Conservation (phyloP, 2,113 vertebrate species). For the Nicator chloris region DNA sequence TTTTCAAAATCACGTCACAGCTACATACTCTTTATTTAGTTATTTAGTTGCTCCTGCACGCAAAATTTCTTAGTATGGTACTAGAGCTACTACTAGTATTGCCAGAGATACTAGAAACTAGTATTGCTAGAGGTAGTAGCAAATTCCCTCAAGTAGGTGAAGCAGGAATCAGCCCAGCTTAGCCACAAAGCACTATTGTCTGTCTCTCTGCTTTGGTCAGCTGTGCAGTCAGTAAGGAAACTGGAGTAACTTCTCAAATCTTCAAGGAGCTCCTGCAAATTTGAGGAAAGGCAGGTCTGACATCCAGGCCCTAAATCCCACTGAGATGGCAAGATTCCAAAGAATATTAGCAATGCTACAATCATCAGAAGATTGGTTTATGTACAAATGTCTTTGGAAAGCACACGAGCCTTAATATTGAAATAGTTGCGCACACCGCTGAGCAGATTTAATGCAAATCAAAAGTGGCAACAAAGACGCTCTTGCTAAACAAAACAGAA, state of each 20-base stretch:
- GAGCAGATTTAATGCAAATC: background rate
- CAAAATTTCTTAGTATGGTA: background rate
- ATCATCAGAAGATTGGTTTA: background rate
- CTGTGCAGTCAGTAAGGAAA: background rate
- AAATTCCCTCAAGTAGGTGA: background rate
- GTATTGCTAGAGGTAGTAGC: background rate
- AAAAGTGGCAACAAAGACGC: background rate
- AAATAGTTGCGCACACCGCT: background rate
- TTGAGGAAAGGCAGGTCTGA: background rate
- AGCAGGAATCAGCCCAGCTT: background rate
- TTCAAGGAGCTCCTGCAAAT: background rate
- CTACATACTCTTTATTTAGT: background rate
- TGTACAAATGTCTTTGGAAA: background rate
- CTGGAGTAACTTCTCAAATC: background rate
- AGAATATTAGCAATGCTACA: background rate
- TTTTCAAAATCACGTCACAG: background rate
- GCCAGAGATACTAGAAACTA: background rate
- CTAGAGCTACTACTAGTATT: background rate
- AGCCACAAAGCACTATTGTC: background rate
- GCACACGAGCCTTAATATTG: background rate
- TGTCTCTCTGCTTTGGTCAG: background rate
- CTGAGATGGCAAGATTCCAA: background rate
- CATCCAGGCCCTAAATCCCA: background rate
- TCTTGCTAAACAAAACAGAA: background rate
- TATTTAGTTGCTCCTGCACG: background rate